Evolutionary conservation across 2,113 vertebrate genomes (phyloP).

Genomic region (Trochalopteron elliotii): DNA sequence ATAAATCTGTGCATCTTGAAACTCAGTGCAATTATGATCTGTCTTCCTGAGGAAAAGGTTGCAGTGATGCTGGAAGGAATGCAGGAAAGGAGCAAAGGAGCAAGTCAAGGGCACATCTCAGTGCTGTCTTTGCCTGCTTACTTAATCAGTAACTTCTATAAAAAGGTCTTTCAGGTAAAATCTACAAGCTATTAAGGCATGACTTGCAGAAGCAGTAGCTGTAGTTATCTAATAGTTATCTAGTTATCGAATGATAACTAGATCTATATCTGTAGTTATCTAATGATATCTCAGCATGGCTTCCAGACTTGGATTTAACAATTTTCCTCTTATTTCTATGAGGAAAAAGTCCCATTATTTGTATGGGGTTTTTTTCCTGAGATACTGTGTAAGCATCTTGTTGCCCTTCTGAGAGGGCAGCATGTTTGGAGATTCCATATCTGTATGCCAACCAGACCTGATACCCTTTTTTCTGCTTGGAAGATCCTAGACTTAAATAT

Average conservation of each 20-base stretch:
- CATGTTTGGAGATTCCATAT: not conserved
- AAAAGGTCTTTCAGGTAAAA: not conserved
- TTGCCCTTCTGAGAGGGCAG: not conserved
- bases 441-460: not conserved
- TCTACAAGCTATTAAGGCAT: not conserved
- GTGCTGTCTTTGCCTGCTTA: not conserved
- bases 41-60: not conserved
- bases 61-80: not conserved
- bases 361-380: not conserved
- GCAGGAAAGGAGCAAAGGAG: not conserved
- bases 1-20: not conserved
- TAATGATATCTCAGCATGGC: not conserved
- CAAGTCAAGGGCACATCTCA: fast-evolving
- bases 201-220: not conserved
- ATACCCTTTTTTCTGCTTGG: not conserved
- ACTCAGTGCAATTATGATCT: not conserved
- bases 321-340: not conserved
- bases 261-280: no score
- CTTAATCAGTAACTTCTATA: not conserved
- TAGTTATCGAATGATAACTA: no score
- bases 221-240: no score
- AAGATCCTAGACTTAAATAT: not conserved
- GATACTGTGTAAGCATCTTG: not conserved
- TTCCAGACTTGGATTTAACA: not conserved
- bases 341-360: not conserved